A percentile compares a stretch with the other conserved stretches of the same genome.
These are phyloP conservation scores for Atractosteus spatula DNA, from an alignment of 2,113 vertebrate genomes.

Conservation along the genomic window DNA sequence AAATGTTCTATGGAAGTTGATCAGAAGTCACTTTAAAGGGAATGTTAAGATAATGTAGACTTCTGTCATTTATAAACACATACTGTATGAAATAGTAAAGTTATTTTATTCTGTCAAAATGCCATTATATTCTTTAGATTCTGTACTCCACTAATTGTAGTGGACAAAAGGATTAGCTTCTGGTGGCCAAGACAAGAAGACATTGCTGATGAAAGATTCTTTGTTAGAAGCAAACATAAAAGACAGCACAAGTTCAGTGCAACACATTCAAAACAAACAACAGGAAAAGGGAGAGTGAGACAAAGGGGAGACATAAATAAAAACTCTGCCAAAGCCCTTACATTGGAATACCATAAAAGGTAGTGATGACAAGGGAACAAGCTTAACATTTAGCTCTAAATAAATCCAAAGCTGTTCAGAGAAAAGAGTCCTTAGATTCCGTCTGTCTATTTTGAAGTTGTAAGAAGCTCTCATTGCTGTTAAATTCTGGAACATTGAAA, in stretches of 20 bases:
- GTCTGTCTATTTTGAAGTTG: conserved; percentile 35
- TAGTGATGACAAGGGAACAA: conserved; percentile 30
- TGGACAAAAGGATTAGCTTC: conserved; percentile 54
- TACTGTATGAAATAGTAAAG: no score
- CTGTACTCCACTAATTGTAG: conserved; percentile 58
- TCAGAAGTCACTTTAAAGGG: no score
- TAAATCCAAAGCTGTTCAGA: conserved; percentile 28
- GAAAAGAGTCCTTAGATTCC: conserved; percentile 17
- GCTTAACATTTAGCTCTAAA: conserved; percentile 18
- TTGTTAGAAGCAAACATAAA: conserved; percentile 37
- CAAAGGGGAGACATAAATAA: neutral
- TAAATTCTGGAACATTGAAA: conserved; percentile 1
- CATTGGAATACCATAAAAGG: conserved; percentile 8
- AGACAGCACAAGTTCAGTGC: conserved; percentile 28
- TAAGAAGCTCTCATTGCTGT: conserved; percentile 16
- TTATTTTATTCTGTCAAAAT: no score
- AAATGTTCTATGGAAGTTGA: no score
- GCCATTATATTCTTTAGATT: no score
- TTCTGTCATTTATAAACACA: no score
- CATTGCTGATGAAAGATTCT: conserved; percentile 37
- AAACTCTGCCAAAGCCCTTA: neutral
- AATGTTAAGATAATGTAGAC: no score
- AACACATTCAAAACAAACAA: conserved; percentile 16
- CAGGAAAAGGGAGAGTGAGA: conserved; percentile 3
- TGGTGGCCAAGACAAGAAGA: conserved; percentile 49